Conservation (phyloP, 2,113 vertebrate species). For the Equus przewalskii region DNA sequence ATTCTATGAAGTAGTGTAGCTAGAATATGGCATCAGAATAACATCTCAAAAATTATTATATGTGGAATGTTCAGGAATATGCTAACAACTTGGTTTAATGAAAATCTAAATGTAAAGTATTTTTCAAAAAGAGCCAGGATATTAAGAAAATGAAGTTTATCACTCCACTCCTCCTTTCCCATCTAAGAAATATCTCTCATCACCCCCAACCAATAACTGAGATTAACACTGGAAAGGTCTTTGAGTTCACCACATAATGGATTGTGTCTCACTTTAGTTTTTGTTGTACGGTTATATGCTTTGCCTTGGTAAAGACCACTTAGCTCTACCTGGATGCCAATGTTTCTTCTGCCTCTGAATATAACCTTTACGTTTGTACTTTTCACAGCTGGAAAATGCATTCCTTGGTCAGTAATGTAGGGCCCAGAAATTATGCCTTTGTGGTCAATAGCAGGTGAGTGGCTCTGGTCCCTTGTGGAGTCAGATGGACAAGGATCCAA, state of each 20-base stretch:
- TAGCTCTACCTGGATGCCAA: background rate
- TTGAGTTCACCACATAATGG: background rate
- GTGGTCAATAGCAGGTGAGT: conserved; percentile 29
- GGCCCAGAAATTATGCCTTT: background rate
- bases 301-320: background rate
- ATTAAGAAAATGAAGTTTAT: background rate
- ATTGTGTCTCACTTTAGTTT: background rate
- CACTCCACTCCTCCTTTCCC: background rate
- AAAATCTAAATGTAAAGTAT: background rate
- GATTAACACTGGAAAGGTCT: background rate
- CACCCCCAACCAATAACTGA: background rate
- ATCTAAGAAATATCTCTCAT: background rate
- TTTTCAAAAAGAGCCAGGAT: background rate
- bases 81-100: background rate
- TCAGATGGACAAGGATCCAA: conserved; percentile 45
- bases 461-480: background rate
- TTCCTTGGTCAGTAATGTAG: background rate
- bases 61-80: background rate
- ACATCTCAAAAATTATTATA: background rate
- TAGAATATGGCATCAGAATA: background rate
- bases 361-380: background rate
- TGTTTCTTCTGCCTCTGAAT: background rate
- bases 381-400: conserved; percentile 57
- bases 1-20: background rate
- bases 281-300: background rate